These are phyloP conservation scores for Ormyrus labotus DNA, from an alignment of 2,888 invertebrate genomes.

Conservation along the genomic window DNA sequence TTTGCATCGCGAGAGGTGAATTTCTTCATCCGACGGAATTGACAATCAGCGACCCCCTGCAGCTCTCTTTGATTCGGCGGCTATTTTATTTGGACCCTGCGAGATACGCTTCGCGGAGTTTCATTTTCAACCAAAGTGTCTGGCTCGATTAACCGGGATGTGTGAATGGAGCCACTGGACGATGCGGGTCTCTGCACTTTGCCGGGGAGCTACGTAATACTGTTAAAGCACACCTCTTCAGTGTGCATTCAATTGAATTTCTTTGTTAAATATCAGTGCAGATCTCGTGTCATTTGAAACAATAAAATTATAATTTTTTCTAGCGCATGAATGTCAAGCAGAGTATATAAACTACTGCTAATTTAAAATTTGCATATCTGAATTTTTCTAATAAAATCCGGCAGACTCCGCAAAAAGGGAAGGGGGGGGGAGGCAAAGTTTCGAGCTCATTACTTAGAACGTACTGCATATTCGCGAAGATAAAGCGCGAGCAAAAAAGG, in stretches of 20 bases:
- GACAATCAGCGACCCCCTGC: slow-evolving; percentile 57
- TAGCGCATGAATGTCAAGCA: too few species aligned
- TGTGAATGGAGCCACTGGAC: slow-evolving; percentile 33
- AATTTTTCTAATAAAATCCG: neutral
- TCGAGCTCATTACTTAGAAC: neutral
- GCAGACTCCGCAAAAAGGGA: neutral
- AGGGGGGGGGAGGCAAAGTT: neutral
- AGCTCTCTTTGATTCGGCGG: neutral
- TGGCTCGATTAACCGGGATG: slow-evolving; percentile 46
- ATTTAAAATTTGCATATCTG: too few species aligned
- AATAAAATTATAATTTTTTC: neutral
- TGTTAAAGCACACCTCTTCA: too few species aligned
- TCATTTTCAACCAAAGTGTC: slow-evolving; percentile 37
- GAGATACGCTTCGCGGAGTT: slow-evolving; percentile 35
- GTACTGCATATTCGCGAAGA: neutral
- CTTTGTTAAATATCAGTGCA: too few species aligned
- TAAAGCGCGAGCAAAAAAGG: neutral
- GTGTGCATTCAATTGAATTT: too few species aligned
- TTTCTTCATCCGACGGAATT: slow-evolving; percentile 56
- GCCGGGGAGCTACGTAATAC: too few species aligned
- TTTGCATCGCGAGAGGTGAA: neutral
- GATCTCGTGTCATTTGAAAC: too few species aligned
- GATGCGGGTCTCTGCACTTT: neutral
- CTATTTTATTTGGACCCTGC: slow-evolving; percentile 48
- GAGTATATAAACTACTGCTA: too few species aligned